Evolutionary conservation across 2,888 invertebrate genomes (phyloP).

Genomic region (Morpho achilles): DNA sequence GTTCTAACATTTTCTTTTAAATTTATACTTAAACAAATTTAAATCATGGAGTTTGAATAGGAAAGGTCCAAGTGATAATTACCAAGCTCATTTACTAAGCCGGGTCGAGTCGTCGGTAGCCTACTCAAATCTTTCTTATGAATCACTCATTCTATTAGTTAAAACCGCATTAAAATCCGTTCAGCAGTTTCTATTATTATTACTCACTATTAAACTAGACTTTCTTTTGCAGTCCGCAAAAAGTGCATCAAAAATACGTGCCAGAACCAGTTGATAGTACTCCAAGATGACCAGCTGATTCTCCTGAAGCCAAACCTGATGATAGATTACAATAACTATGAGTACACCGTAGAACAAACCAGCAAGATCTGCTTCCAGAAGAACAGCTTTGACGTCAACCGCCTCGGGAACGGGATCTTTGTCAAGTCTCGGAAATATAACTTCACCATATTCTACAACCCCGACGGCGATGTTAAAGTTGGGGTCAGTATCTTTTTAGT

Average conservation of each 20-base stretch:
- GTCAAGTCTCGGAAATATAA: conserved; percentile 85
- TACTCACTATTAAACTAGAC: neutral
- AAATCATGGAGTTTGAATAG: no score
- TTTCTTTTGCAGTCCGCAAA: conserved; percentile 74
- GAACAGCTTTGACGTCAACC: conserved; percentile 82
- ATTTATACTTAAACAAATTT: no score
- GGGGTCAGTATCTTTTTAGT: conserved; percentile 71
- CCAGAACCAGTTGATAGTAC: conserved; percentile 81
- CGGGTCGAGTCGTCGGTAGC: no score
- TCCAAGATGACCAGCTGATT: conserved; percentile 79
- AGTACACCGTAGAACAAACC: conserved; percentile 79
- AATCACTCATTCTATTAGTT: no score
- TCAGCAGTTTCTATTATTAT: neutral
- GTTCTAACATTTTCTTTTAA: no score
- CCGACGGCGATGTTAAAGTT: conserved; percentile 83
- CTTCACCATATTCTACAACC: conserved; percentile 86
- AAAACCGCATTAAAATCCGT: no score
- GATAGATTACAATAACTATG: conserved; percentile 84
- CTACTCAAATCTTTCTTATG: no score
- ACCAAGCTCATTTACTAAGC: no score
- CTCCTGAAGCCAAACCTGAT: conserved; percentile 81
- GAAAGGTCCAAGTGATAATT: no score
- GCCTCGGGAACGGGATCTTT: conserved; percentile 83
- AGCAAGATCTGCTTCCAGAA: conserved; percentile 80
- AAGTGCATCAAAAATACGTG: conserved; percentile 82